Base-by-base conservation (phyloP, 2,113 vertebrate genomes). In the Eulacestoma nigropectus region DNA sequence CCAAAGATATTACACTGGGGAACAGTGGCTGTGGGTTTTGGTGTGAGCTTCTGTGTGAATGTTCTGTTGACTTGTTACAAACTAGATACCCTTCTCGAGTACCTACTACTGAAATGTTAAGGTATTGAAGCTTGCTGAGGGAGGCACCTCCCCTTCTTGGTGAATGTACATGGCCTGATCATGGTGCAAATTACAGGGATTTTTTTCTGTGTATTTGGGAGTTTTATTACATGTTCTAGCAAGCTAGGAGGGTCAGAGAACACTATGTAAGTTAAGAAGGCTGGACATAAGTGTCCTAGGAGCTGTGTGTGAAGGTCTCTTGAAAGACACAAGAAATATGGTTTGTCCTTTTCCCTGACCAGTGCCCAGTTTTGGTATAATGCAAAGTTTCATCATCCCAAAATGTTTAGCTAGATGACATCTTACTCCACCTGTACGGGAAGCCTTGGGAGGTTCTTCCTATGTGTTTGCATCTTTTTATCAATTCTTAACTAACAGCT, bases 171-270 rank as follows among this genome's bases (percentile, higher is more conserved):
- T 33, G 35, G 21, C 4, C 16, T 26, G 35, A 37, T 62, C 57
- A 21, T 9, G 4, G 10, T 12, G 23, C 35, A 50, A 4, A 27
- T 17, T n/a, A 8, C 17, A 52, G 27, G 7, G 3, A 0, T 11
- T 8, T 41, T 50, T 16, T n/a, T 6, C 18, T n/a, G 10, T 42
- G 6, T 10, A 12, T 25, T 7, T 62, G 29, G 29, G 11, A 18
- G 9, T 29, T 42, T 52, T 22, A 13, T n/a, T 22, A 10, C 23
- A 17, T n/a, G 8, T 52, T 63, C 37, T 52, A 29, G 46, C 30
- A 41, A 13, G 4, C 13, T 63, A 41, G 5, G 47, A 42, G 23
- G 7, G 18, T 53, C 32, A 27, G 37, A 42, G 37, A 30, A 32
- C 32, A 19, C 26, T 15, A 16, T 10, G 6, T 4, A 42, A 30